Evolutionary conservation across 2,888 invertebrate species (phyloP), one percentile per base, ranked within the genome.

Genomic region (Ichneumoninae sp.): DNA sequence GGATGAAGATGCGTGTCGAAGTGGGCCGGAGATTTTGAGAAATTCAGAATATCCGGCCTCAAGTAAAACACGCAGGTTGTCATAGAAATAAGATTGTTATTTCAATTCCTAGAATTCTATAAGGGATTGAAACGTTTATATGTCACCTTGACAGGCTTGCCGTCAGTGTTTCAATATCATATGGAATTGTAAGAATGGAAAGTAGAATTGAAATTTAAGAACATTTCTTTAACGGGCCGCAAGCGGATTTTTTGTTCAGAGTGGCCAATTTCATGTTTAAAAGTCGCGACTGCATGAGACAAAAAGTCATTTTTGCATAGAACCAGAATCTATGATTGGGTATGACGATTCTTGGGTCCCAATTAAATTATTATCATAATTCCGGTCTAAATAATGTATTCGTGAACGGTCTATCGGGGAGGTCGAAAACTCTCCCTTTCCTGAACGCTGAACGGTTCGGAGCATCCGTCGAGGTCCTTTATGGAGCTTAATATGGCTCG

Each of bases 401-500:
- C n/a, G 6, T 33, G n/a, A 62, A n/a, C 60, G 16, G 60, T 62
- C 16, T 16, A 62, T 33, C 30, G 30, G 7, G 33, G 30, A 16
- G 57, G 26, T 10, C 30, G 33, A 16, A 62, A n/a, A 30, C 60
- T 62, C 16, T 16, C 2, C 6, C 7, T 6, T 30, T 16, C 16
- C 60, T 10, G 30, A 33, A 26, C 60, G 16, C 60, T 62, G 60
- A 62, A 33, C 30, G 54, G 52, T 75, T 74, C 57, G 50, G 78
- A 65, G 57, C 81, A 81, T 81, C 70, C 52, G 36, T 47, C 65
- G 70, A 66, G 70, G 50, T 71, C 69, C 75, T 74, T 65, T 70
- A 74, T 57, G 65, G 57, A 74, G 84, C 78, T 82, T 84, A 82
- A 50, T 79, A 84, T 50, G 75, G 57, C 75, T 70, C 74, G 78